Conservation (phyloP, 1,140 invertebrate species). For the Bombus confusus region DNA sequence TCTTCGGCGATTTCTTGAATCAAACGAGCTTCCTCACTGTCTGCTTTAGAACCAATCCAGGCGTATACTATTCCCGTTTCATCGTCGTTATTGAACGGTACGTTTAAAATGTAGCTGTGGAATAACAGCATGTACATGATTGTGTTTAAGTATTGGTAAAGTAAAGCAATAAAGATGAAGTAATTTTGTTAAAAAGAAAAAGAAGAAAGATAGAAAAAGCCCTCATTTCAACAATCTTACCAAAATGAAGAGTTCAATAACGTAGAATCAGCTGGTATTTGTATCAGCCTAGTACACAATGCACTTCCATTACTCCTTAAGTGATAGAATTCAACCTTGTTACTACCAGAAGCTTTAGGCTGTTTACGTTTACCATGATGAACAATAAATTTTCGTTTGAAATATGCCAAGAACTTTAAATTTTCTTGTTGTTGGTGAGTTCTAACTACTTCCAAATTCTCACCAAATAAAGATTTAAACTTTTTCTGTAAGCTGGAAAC, state of each 20-base stretch:
- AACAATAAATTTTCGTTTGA: constrained; percentile 97
- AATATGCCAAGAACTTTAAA: constrained; percentile 99
- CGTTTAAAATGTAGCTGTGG: constrained; percentile 96
- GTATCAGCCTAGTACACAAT: constrained; percentile 96
- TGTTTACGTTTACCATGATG: constrained; percentile 93
- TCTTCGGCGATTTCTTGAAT: constrained; percentile 96
- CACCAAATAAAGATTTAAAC: constrained; percentile 97
- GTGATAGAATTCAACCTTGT: constrained; percentile 96
- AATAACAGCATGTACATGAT: constrained; percentile 15
- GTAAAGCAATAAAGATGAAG: neutral
- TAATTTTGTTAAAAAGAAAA: neutral
- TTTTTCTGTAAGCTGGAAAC: constrained; percentile 94
- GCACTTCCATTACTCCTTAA: constrained; percentile 97
- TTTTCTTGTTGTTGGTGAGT: constrained; percentile 99
- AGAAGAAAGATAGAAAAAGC: constrained; percentile 5
- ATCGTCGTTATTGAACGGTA: constrained; percentile 96
- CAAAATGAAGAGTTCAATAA: constrained; percentile 93
- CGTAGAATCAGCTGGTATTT: constrained; percentile 91
- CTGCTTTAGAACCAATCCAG: constrained; percentile 96
- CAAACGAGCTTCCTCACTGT: constrained; percentile 93
- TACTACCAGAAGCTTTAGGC: constrained; percentile 81
- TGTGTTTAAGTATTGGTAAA: constrained; percentile 74
- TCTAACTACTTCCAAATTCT: constrained; percentile 97
- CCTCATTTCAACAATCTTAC: constrained; percentile 80
- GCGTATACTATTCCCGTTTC: constrained; percentile 97